Conservation (phyloP, 2,113 vertebrate species). For the Megalops atlanticus region DNA sequence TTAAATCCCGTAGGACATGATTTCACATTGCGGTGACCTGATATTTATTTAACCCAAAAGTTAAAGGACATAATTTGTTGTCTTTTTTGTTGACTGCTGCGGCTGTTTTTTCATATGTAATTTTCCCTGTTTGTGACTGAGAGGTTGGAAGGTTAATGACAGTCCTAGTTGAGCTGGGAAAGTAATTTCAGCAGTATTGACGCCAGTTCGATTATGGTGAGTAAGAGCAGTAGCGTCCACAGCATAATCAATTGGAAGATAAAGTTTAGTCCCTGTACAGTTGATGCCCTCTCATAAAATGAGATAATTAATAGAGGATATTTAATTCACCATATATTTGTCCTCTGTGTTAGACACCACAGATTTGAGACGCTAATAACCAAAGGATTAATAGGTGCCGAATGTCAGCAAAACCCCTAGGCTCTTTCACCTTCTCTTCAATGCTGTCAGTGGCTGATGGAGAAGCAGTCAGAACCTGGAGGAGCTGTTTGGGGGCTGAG, state of each 20-base stretch:
- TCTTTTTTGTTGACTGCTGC: constrained; percentile 1
- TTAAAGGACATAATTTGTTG: not conserved
- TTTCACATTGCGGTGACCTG: constrained; percentile 7
- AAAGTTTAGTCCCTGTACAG: constrained; percentile 36
- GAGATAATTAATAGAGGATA: constrained; percentile 39
- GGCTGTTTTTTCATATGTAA: constrained; percentile 6
- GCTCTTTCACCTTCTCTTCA: not conserved
- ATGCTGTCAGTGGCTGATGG: not conserved
- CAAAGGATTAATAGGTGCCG: not conserved
- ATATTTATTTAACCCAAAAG: not conserved
- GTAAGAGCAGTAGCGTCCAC: constrained; percentile 25
- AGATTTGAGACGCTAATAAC: not conserved
- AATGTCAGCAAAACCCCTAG: not conserved
- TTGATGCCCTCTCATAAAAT: constrained; percentile 27
- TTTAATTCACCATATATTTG: not conserved
- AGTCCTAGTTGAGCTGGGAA: constrained; percentile 29
- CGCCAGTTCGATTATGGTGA: constrained; percentile 41
- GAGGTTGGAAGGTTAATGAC: constrained; percentile 40
- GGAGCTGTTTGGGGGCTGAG: too few relatives aligned
- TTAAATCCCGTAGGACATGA: not conserved
- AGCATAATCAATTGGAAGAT: constrained; percentile 35
- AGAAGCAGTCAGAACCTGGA: too few relatives aligned
- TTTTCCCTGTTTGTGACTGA: constrained; percentile 3
- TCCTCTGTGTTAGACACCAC: not conserved
- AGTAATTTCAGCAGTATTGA: constrained; percentile 48